Evolutionary conservation across 2,888 invertebrate genomes (phyloP).

Genomic region (Ophion ellenae): DNA sequence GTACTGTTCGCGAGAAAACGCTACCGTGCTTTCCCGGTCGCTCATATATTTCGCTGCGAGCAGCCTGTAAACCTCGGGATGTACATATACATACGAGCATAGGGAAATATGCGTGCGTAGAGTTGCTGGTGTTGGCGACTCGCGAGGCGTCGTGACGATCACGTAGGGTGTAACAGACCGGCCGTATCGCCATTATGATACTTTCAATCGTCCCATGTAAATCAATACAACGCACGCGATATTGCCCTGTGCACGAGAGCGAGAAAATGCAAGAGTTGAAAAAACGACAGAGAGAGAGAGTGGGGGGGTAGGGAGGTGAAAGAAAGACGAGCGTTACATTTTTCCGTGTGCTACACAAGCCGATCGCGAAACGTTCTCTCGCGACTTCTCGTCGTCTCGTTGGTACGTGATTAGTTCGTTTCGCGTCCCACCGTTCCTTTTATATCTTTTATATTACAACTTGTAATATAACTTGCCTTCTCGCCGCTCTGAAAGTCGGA

Average conservation of each 20-base stretch:
- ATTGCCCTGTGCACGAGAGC: conserved; percentile 55
- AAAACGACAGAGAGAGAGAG: conserved; percentile 1
- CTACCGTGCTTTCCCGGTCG: conserved; percentile 16
- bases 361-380: conserved; percentile 38
- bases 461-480: conserved; percentile 59
- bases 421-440: conserved; percentile 60
- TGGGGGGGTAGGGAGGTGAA: neutral
- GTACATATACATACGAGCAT: neutral
- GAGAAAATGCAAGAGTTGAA: conserved; percentile 19
- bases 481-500: conserved; percentile 42
- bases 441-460: conserved; percentile 52
- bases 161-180: conserved; percentile 70
- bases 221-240: conserved; percentile 69
- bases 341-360: conserved; percentile 12
- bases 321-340: conserved; percentile 46
- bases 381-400: conserved; percentile 43
- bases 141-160: conserved; percentile 58
- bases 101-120: neutral
- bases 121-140: conserved; percentile 27
- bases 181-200: conserved; percentile 68
- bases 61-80: conserved; percentile 29
- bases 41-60: conserved; percentile 54
- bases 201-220: conserved; percentile 70
- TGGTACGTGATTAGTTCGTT: conserved; percentile 62
- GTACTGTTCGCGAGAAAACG: conserved; percentile 46